These are phyloP conservation scores for Dinoponera quadriceps DNA, from an alignment of 1,140 invertebrate species.

Conservation along the genomic window DNA sequence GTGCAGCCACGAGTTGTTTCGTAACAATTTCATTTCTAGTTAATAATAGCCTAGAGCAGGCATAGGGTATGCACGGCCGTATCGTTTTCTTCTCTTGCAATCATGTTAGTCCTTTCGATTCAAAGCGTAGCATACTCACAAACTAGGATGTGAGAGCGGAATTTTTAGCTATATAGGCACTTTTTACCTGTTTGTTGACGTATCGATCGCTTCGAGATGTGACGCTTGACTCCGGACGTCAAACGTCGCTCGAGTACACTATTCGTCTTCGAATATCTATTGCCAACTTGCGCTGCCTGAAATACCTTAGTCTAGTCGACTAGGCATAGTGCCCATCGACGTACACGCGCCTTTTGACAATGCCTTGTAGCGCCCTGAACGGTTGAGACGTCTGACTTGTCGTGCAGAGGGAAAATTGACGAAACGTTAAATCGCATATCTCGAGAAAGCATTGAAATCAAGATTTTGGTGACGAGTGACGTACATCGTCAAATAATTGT, in stretches of 20 bases:
- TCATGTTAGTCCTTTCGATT: background rate
- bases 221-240: background rate
- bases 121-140: background rate
- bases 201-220: background rate
- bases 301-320: slow-evolving; percentile 74
- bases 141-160: background rate
- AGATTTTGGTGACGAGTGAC: background rate
- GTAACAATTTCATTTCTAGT: slow-evolving; percentile 6
- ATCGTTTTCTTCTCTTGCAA: background rate
- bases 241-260: slow-evolving; percentile 8
- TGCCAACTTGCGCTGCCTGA: slow-evolving; percentile 66
- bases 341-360: slow-evolving; percentile 52
- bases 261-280: slow-evolving; percentile 29
- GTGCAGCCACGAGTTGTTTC: background rate
- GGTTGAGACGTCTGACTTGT: background rate
- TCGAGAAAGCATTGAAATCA: background rate
- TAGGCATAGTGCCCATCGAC: slow-evolving; percentile 79
- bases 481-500: background rate
- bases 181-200: background rate
- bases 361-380: background rate
- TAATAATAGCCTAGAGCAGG: slow-evolving; percentile 11
- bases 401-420: background rate
- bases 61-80: background rate
- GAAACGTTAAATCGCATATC: background rate
- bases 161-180: background rate